phyloP scores from a whole-genome alignment of 2,888 invertebrate genomes.

The Caenorhabditis becei region DNA sequence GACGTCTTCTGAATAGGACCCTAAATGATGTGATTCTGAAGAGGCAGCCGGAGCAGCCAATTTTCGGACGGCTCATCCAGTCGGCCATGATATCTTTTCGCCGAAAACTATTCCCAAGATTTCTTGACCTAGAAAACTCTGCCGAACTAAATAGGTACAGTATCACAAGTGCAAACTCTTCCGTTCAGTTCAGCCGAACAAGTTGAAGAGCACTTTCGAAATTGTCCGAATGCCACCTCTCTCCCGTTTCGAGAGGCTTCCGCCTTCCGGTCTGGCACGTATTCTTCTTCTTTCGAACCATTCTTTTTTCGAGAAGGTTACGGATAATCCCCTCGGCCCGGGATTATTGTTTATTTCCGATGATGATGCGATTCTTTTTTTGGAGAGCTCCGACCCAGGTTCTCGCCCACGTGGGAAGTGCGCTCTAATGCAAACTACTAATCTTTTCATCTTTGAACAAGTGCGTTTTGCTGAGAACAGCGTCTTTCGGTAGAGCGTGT shows the following conservation, averaged over 20 bases:
- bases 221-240: neutral
- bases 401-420: too few relatives aligned
- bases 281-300: neutral
- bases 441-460: too few relatives aligned
- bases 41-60: slow-evolving; percentile 19
- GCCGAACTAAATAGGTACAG: too few relatives aligned
- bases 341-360: slow-evolving; percentile 31
- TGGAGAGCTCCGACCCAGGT: too few relatives aligned
- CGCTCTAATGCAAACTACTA: too few relatives aligned
- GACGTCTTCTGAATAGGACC: slow-evolving; percentile 51
- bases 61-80: slow-evolving; percentile 29
- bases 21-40: slow-evolving; percentile 43
- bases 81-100: slow-evolving; percentile 19
- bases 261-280: slow-evolving; percentile 38
- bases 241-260: slow-evolving; percentile 18
- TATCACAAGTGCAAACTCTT: too few relatives aligned
- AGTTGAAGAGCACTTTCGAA: slow-evolving; percentile 8
- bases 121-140: neutral
- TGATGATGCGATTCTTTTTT: slow-evolving; percentile 8
- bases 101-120: neutral
- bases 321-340: slow-evolving; percentile 8
- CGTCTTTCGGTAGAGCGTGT: too few relatives aligned
- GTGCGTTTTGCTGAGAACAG: too few relatives aligned
- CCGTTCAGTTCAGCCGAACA: neutral
- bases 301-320: slow-evolving; percentile 23